Evolutionary conservation across 2,113 vertebrate species (phyloP).

Genomic region (Sisor rabdophorus): DNA sequence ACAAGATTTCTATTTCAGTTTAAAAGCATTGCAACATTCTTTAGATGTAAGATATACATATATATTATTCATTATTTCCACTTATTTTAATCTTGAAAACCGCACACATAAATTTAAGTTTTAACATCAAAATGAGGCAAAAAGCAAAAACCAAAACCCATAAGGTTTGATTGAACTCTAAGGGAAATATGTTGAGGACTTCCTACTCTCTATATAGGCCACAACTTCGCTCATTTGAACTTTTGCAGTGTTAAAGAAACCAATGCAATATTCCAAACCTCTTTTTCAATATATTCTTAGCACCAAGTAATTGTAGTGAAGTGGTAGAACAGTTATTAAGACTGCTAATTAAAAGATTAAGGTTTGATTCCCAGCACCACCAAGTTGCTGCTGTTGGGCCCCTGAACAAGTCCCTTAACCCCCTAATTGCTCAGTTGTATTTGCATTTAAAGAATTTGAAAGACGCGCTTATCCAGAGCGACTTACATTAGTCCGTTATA

Average conservation of each 20-base stretch:
- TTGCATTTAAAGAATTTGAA: too few relatives aligned
- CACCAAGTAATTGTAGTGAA: slow-evolving; percentile 18
- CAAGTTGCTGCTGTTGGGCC: too few relatives aligned
- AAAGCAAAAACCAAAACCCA: slow-evolving; percentile 42
- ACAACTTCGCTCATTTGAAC: slow-evolving; percentile 40
- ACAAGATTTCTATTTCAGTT: slow-evolving; percentile 39
- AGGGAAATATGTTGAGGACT: slow-evolving; percentile 37
- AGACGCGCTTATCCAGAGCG: too few relatives aligned
- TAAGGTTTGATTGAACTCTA: slow-evolving; percentile 48
- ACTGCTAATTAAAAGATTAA: too few relatives aligned
- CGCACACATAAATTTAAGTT: slow-evolving; percentile 44
- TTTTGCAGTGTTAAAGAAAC: slow-evolving; percentile 44
- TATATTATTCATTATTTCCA: slow-evolving; percentile 53
- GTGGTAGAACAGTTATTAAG: too few relatives aligned
- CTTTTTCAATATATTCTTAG: slow-evolving; percentile 44
- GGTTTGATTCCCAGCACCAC: too few relatives aligned
- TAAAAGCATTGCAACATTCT: slow-evolving; percentile 51
- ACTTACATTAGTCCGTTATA: too few relatives aligned
- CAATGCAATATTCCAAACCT: slow-evolving; percentile 38
- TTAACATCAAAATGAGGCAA: slow-evolving; percentile 42
- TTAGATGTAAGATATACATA: slow-evolving; percentile 54
- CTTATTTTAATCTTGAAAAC: slow-evolving; percentile 38
- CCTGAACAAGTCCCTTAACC: too few relatives aligned
- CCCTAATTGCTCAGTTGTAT: too few relatives aligned
- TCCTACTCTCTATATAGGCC: slow-evolving; percentile 50